Evolutionary conservation across 1,140 invertebrate genomes (phyloP).

Genomic region (Drosophila pachea): DNA sequence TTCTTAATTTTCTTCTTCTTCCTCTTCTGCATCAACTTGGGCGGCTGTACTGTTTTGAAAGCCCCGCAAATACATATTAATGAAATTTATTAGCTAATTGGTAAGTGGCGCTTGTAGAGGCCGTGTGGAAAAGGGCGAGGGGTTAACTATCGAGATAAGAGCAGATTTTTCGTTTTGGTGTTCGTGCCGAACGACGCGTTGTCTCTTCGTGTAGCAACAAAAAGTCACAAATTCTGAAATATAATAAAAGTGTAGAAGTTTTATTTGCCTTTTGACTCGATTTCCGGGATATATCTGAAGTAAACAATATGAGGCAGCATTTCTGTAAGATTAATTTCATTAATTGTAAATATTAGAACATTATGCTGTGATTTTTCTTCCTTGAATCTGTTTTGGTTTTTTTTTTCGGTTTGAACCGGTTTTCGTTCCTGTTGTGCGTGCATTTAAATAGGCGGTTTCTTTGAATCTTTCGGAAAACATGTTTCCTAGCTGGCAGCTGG

Average conservation of each 20-base stretch:
- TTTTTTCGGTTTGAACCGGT: background rate
- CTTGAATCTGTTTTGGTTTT: background rate
- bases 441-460: background rate
- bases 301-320: too few relatives aligned
- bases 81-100: conserved; percentile 44
- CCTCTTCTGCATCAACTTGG: background rate
- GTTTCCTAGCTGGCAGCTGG: conserved; percentile 36
- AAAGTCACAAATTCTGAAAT: too few relatives aligned
- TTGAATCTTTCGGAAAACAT: conserved; percentile 24
- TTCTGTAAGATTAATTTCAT: too few relatives aligned
- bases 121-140: background rate
- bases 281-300: too few relatives aligned
- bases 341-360: background rate
- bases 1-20: too few relatives aligned
- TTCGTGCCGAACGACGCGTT: conserved; percentile 38
- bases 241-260: too few relatives aligned
- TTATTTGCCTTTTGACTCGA: too few relatives aligned
- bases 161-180: conserved; percentile 18
- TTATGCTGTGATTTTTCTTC: background rate
- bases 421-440: conserved; percentile 8
- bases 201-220: background rate
- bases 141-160: conserved; percentile 31
- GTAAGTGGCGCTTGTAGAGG: background rate
- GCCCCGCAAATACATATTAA: conserved; percentile 28
- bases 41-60: conserved; percentile 2